phyloP scores from a whole-genome alignment of 2,797 vertebrate species.

The Myotis findleyi region DNA sequence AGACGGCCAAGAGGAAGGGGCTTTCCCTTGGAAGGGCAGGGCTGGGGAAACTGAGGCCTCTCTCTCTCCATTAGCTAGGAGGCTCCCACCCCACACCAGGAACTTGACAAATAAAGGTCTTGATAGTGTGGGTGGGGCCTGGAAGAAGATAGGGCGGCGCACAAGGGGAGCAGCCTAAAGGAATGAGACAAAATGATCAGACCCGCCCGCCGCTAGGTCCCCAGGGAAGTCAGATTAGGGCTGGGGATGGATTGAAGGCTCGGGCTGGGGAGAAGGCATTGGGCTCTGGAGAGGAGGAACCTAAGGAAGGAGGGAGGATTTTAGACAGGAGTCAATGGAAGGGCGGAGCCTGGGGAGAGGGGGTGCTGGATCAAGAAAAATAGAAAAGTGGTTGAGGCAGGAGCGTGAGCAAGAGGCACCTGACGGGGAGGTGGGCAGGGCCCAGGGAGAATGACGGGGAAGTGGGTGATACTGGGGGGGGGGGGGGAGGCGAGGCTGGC shows the following conservation, averaged over 20 bases:
- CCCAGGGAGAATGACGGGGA: not conserved
- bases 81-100: not conserved
- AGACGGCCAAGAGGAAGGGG: not conserved
- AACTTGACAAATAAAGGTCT: not conserved
- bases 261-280: not conserved
- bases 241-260: not conserved
- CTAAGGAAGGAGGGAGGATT: not conserved
- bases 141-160: not conserved
- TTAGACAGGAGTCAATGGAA: not conserved
- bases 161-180: not conserved
- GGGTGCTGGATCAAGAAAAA: not conserved
- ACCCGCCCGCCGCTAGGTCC: fast-evolving
- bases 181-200: not conserved
- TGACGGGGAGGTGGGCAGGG: not conserved
- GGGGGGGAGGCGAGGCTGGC: too few species aligned
- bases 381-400: not conserved
- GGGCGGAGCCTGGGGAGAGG: not conserved
- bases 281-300: not conserved
- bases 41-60: not conserved
- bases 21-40: not conserved
- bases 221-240: not conserved
- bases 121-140: not conserved
- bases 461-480: not conserved
- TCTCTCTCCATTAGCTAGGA: not conserved
- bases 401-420: not conserved